Evolutionary conservation across 2,113 vertebrate species (phyloP).

Genomic region (Tetrax tetrax): DNA sequence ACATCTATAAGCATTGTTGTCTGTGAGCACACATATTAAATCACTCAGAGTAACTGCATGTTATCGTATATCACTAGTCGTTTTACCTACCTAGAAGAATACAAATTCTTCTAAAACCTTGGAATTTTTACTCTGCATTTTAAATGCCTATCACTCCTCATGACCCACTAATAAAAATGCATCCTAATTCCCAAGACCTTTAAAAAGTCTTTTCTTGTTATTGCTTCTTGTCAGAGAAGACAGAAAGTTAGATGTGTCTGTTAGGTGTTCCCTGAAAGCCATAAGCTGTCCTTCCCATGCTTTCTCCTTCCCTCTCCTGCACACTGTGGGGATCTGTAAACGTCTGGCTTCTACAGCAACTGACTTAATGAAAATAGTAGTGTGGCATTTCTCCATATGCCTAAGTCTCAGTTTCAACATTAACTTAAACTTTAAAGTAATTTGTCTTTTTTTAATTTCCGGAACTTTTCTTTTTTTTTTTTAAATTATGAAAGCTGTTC

Average conservation of each 20-base stretch:
- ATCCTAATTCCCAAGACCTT: not conserved
- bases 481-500: not conserved
- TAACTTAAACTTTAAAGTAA: not conserved
- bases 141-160: not conserved
- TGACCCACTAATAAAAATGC: not conserved
- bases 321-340: not conserved
- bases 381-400: not conserved
- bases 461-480: not conserved
- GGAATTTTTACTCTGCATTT: not conserved
- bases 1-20: not conserved
- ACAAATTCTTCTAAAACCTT: not conserved
- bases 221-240: not conserved
- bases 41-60: not conserved
- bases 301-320: not conserved
- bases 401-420: not conserved
- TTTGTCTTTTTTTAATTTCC: not conserved
- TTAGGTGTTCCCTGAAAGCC: not conserved
- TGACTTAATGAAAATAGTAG: not conserved
- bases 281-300: rapidly evolving
- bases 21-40: not conserved
- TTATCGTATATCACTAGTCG: not conserved
- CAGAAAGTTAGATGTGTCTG: not conserved
- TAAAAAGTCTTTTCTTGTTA: not conserved
- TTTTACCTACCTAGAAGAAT: not conserved
- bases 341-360: not conserved